Conservation (phyloP, 2,888 invertebrate genomes). For the Drosophila nr. fundita region DNA sequence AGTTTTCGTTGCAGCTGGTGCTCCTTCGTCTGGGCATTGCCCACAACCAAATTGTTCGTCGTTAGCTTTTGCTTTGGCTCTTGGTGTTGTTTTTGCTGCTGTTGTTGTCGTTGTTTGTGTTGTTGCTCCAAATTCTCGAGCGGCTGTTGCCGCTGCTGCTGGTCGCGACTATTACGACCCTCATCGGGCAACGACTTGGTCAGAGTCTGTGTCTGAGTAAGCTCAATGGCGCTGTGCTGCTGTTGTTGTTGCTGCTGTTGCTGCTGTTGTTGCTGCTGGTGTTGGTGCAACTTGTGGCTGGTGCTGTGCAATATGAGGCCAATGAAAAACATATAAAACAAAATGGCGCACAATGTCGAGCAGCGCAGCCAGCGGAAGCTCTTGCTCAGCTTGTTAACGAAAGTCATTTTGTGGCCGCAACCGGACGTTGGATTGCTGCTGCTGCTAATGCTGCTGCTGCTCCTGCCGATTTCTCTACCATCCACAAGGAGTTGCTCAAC, state of each 20-base stretch:
- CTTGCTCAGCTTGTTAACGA: slow-evolving; percentile 83
- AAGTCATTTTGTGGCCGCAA: slow-evolving; percentile 76
- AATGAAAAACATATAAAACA: slow-evolving; percentile 87
- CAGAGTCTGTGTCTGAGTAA: slow-evolving; percentile 21
- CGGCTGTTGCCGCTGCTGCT: slow-evolving; percentile 38
- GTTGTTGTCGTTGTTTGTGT: slow-evolving; percentile 30
- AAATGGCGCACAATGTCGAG: slow-evolving; percentile 86
- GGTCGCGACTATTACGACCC: slow-evolving; percentile 49
- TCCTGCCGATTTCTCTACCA: not conserved
- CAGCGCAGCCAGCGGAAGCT: slow-evolving; percentile 85
- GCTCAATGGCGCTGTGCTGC: slow-evolving; percentile 33
- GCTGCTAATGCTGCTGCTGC: not conserved
- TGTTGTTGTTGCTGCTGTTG: slow-evolving; percentile 49
- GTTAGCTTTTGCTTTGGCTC: slow-evolving; percentile 34
- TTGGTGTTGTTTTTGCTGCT: slow-evolving; percentile 31
- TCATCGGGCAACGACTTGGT: slow-evolving; percentile 41
- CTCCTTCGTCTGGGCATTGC: slow-evolving; percentile 30
- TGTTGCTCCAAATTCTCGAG: slow-evolving; percentile 57
- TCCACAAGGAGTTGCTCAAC: slow-evolving; percentile 2
- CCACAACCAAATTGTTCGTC: slow-evolving; percentile 58
- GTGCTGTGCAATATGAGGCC: slow-evolving; percentile 86
- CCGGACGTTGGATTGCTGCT: slow-evolving; percentile 26
- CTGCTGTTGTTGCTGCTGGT: slow-evolving; percentile 48
- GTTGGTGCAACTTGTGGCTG: slow-evolving; percentile 80
- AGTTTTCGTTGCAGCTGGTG: slow-evolving; percentile 40